Conservation (phyloP, 2,888 invertebrate genomes). For the Physocephala rufipes region DNA sequence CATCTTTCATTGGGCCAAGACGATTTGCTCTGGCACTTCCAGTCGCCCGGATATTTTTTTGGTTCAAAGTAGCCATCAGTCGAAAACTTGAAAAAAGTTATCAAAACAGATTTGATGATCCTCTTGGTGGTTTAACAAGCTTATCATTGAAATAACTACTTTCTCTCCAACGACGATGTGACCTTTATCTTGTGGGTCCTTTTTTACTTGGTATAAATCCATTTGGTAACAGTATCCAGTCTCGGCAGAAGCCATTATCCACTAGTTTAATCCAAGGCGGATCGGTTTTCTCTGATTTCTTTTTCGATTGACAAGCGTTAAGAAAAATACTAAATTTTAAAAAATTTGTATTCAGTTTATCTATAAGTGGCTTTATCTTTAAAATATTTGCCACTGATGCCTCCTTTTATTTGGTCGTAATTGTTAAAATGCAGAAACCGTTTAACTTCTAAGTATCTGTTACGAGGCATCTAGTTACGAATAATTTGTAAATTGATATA, state of each 20-base stretch:
- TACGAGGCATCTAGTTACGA: conserved; percentile 3
- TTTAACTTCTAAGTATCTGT: conserved; percentile 12
- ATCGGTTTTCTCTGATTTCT: conserved; percentile 26
- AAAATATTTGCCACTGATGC: conserved; percentile 3
- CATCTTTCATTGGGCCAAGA: conserved; percentile 26
- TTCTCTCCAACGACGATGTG: conserved; percentile 12
- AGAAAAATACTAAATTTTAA: conserved; percentile 18
- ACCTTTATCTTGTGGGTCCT: conserved; percentile 1
- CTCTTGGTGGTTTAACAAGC: conserved; percentile 15
- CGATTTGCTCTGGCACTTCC: conserved; percentile 28
- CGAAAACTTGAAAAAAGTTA: conserved; percentile 23
- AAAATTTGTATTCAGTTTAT: conserved; percentile 15
- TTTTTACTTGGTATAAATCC: conserved; percentile 15
- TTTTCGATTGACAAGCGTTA: conserved; percentile 14
- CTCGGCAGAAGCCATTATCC: conserved; percentile 22
- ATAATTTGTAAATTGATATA: conserved; percentile 13
- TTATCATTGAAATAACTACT: conserved; percentile 15
- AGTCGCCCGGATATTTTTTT: conserved; percentile 25
- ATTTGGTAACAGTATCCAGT: conserved; percentile 24
- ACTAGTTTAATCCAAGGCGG: conserved; percentile 21
- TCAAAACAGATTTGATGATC: conserved; percentile 24
- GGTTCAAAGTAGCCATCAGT: conserved; percentile 12
- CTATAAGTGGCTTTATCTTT: background rate
- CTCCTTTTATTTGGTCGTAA: conserved; percentile 3
- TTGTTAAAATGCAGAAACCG: conserved; percentile 3